Percentiles rank a stretch among this genome's conserved stretches.
phyloP scores from a whole-genome alignment of 2,888 invertebrate species.

The Eupithecia centaureata region DNA sequence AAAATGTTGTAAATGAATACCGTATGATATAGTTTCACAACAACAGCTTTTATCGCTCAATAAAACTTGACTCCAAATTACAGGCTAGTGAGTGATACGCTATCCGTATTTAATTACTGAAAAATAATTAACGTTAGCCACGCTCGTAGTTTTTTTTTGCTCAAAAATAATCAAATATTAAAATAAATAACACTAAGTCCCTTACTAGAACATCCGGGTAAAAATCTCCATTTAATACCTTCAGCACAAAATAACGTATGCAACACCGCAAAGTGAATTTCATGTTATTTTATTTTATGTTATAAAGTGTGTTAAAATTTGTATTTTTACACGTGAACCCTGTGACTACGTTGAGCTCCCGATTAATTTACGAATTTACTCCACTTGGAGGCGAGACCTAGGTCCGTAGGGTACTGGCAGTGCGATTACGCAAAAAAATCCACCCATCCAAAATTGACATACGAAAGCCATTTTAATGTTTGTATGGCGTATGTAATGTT shows the following conservation, averaged over 20 bases:
- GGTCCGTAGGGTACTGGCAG: neutral
- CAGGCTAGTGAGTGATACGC: neutral
- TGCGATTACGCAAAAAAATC: no score
- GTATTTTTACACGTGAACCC: no score
- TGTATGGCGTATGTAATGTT: no score
- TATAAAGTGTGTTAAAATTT: neutral
- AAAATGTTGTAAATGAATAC: no score
- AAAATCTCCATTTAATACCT: neutral
- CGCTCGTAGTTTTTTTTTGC: neutral
- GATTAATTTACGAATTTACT: no score
- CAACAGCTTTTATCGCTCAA: constrained; percentile 5
- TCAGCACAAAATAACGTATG: neutral
- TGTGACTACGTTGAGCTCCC: neutral
- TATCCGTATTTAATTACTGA: constrained; percentile 2
- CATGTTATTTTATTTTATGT: neutral
- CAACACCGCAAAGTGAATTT: neutral
- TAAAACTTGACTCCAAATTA: constrained; percentile 3
- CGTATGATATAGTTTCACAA: no score
- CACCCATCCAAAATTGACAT: no score
- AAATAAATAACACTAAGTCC: neutral
- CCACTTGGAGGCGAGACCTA: neutral
- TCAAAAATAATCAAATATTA: neutral
- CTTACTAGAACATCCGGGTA: neutral
- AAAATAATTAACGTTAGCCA: constrained; percentile 4
- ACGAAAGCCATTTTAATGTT: no score